Evolutionary conservation across 2,888 invertebrate genomes (phyloP).

Genomic region (Xylocampa areola): DNA sequence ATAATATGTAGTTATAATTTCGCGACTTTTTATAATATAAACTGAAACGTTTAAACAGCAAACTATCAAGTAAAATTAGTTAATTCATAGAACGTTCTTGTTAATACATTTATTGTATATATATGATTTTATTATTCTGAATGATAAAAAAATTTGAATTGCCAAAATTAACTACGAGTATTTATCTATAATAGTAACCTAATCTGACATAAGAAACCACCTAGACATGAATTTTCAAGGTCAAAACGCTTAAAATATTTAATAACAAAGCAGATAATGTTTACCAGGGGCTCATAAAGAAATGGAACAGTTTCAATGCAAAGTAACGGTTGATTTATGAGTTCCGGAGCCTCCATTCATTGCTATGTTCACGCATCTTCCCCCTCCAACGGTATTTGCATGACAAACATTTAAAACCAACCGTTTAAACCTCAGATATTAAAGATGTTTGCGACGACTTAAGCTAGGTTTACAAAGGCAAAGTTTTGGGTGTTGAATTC

Average conservation of each 20-base stretch:
- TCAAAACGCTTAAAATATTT: conserved; percentile 35
- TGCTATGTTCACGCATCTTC: conserved; percentile 62
- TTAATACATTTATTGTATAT: too few relatives aligned
- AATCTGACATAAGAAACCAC: background rate
- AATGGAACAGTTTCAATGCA: conserved; percentile 58
- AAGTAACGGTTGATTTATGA: conserved; percentile 63
- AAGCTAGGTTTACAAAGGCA: conserved; percentile 36
- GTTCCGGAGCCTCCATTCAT: conserved; percentile 54
- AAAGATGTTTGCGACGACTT: conserved; percentile 55
- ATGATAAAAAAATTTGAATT: too few relatives aligned
- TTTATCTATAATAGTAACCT: too few relatives aligned
- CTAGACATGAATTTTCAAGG: conserved; percentile 1
- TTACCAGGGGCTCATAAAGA: conserved; percentile 45
- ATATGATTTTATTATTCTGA: too few relatives aligned
- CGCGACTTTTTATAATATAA: too few relatives aligned
- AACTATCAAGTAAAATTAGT: too few relatives aligned
- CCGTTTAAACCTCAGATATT: conserved; percentile 57
- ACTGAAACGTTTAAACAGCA: too few relatives aligned
- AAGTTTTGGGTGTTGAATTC: conserved; percentile 41
- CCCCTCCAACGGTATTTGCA: conserved; percentile 68
- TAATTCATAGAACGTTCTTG: too few relatives aligned
- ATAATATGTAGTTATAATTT: too few relatives aligned
- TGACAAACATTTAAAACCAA: conserved; percentile 68
- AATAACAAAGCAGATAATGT: conserved; percentile 29
- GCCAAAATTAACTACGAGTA: too few relatives aligned